Evolutionary conservation across 2,113 vertebrate species (phyloP), one percentile per base, ranked within the genome.

Genomic region (Mormyrus lacerda): DNA sequence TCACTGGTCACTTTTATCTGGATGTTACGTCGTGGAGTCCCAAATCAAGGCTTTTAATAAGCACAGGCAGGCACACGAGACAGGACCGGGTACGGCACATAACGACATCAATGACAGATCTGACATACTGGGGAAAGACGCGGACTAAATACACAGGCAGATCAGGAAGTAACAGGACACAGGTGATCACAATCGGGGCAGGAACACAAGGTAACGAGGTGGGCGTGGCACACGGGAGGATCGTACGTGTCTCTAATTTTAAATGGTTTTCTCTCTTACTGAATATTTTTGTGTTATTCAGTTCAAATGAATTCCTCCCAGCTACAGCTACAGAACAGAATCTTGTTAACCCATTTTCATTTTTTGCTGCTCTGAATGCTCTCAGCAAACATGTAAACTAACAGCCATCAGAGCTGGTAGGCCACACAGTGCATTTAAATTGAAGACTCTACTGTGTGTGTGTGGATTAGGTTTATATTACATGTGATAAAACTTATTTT

Each of bases 1-100:
- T 79, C 31, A 79, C 9, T 35, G 87, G 24, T 44, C n/a, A 35
- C 89, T 48, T 90, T 91, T 88, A 91, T 91, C 76, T 87, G 76
- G 15, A n/a, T n/a, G n/a, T n/a, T n/a, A n/a, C n/a, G n/a, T n/a
- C n/a, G n/a, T n/a, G n/a, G n/a, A n/a, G n/a, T n/a, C n/a, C n/a
- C n/a, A n/a, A n/a, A n/a, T n/a, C n/a, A n/a, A n/a, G n/a, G n/a
- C n/a, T n/a, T n/a, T n/a, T n/a, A n/a, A n/a, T n/a, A n/a, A n/a
- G n/a, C n/a, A n/a, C n/a, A n/a, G n/a, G n/a, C n/a, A n/a, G n/a
- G n/a, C n/a, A n/a, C n/a, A n/a, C n/a, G n/a, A n/a, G n/a, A n/a
- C n/a, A n/a, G n/a, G n/a, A n/a, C n/a, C n/a, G n/a, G n/a, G n/a
- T n/a, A n/a, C n/a, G n/a, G n/a, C n/a, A n/a, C n/a, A n/a, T n/a